Base-by-base conservation (phyloP, 92 coral and sea anemone species). In the Desmophyllum pertusum region DNA sequence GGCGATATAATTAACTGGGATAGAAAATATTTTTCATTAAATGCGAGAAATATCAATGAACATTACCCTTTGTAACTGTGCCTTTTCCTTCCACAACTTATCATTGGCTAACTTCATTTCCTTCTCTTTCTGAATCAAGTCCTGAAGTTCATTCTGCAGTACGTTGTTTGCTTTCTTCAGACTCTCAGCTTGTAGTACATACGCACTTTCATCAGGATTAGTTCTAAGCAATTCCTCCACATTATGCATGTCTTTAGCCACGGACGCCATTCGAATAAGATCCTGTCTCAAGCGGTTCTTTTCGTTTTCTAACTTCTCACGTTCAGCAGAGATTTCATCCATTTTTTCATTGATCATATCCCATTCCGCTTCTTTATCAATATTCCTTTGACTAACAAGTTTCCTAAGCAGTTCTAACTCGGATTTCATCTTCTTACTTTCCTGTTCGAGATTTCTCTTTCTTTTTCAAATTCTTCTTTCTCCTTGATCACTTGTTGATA, bases 111-210 rank as follows among this genome's bases (percentile, higher is more conserved):
- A 88, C 85, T 87, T 93, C 87, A 90, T 23, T 41, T 92, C 96
- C 36, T 80, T 85, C 75, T 96, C 98, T 33, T 84, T 89, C 73
- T 71, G 75, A 2, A 90, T 69, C 57, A 92, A 78, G 38, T 92
- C 97, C 43, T 92, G 92, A 6, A 96, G 86, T 85, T 96, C 99
- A 42, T 45, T 84, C 85, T 96, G 99, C 84, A 96, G 87, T 27
- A 96, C 99, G 55, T 92, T 95, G 84, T 96, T 96, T 21, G 98
- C 99, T 80, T 88, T 91, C 81, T 96, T 94, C 72, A 96, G 78
- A 18, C 96, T 93, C 70, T 93, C 89, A 18, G 98, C 98, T 84
- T 96, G 99, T 42, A 92, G 76, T 11, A 93, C 94, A 21, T 96
- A 96, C 6, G 99, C 99, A 67, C 93, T 93, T 75, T 93, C 92